Conservation (phyloP, 2,113 vertebrate species). For the Phocoena phocoena region DNA sequence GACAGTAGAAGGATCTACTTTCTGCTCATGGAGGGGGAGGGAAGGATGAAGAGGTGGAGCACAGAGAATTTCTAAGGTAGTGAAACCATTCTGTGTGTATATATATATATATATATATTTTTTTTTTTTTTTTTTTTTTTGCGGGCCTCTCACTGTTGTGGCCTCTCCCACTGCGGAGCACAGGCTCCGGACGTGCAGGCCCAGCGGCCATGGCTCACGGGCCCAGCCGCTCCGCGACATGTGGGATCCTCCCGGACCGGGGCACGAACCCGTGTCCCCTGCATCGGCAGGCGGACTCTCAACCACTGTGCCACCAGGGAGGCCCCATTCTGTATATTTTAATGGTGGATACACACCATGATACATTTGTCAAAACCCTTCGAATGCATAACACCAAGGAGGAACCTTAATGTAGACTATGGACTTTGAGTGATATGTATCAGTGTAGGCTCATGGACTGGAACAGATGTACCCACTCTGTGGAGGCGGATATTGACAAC, state of each 20-base stretch:
- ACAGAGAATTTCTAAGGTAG: background rate
- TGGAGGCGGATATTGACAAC: background rate
- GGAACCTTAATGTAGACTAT: background rate
- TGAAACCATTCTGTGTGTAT: background rate
- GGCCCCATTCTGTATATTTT: background rate
- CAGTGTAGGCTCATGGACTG: background rate
- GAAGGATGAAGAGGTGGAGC: background rate
- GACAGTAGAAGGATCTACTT: background rate
- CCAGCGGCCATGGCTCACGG: too few species aligned
- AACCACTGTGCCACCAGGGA: too few species aligned
- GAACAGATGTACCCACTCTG: background rate
- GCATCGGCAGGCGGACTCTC: too few species aligned
- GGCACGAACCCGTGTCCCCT: too few species aligned
- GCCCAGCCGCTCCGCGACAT: too few species aligned
- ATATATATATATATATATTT: too few species aligned
- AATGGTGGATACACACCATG: too few species aligned
- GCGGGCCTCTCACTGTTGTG: too few species aligned
- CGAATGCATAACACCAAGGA: background rate
- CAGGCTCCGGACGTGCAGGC: too few species aligned
- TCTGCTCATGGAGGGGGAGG: background rate
- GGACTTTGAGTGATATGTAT: background rate
- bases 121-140: too few species aligned
- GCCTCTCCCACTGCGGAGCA: too few species aligned
- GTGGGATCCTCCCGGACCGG: too few species aligned
- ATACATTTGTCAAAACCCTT: background rate